These are phyloP conservation scores for Siphonodentalium dalli DNA, from an alignment of 2,888 invertebrate species.

Conservation along the genomic window DNA sequence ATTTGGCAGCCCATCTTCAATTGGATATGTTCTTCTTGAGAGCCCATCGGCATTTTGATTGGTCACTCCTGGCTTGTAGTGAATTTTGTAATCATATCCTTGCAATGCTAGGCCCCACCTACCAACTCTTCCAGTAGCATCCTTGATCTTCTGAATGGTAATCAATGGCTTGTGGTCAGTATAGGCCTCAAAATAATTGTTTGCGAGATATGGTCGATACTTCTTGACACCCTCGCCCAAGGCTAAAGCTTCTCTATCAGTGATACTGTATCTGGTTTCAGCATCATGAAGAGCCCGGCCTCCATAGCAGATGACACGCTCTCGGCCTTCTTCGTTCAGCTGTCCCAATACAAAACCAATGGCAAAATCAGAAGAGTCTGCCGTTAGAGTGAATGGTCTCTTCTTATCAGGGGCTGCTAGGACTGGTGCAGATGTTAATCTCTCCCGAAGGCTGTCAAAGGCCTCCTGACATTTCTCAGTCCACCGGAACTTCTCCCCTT, in stretches of 20 bases:
- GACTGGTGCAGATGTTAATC: constrained; percentile 6
- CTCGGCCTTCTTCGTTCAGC: constrained; percentile 5
- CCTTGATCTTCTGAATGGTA: constrained; percentile 26
- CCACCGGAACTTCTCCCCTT: constrained; percentile 22
- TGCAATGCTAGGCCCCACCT: too few relatives aligned
- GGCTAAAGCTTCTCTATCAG: constrained; percentile 31
- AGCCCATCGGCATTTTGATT: constrained; percentile 17
- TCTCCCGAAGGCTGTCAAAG: constrained; percentile 8
- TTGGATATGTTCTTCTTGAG: constrained; percentile 1
- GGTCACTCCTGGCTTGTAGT: too few relatives aligned
- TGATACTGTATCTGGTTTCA: constrained; percentile 24
- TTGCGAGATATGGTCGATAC: constrained; percentile 28
- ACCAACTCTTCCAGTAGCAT: constrained; percentile 12
- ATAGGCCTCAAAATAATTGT: constrained; percentile 23
- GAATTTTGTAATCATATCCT: too few relatives aligned
- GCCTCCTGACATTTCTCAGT: constrained; percentile 8
- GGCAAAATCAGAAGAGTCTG: constrained; percentile 8
- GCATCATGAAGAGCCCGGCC: constrained; percentile 21
- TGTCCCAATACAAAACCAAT: constrained; percentile 15
- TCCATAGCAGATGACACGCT: constrained; percentile 29
- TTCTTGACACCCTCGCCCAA: constrained; percentile 28
- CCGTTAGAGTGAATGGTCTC: constrained; percentile 3
- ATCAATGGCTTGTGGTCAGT: constrained; percentile 32
- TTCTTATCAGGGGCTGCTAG: constrained; percentile 4
- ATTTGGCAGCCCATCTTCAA: neutral